Evolutionary conservation across 2,113 vertebrate species (phyloP).

Genomic region (Eira barbara): DNA sequence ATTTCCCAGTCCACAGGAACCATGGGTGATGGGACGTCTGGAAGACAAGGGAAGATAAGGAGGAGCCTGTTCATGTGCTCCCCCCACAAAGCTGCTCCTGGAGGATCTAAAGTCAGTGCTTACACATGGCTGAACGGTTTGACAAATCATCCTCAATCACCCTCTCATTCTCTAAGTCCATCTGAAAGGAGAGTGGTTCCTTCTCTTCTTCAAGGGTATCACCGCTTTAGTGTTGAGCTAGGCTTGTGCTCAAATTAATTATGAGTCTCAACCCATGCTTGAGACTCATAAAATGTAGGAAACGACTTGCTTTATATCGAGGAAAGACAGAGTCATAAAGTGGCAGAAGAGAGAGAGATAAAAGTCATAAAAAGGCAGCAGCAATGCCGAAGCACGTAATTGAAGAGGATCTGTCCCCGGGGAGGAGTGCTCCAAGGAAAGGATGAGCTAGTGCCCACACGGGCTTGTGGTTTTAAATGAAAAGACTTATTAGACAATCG

Average conservation of each 20-base stretch:
- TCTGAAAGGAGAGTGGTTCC: background rate
- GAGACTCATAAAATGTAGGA: background rate
- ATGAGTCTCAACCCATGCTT: background rate
- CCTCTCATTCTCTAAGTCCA: background rate
- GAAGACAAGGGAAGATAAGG: accelerated
- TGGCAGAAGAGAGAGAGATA: background rate
- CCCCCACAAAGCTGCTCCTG: background rate
- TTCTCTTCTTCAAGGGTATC: background rate
- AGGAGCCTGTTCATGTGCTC: background rate
- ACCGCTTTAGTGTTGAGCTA: background rate
- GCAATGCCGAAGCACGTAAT: background rate
- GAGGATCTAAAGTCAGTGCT: background rate
- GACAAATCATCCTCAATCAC: background rate
- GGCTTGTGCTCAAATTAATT: background rate
- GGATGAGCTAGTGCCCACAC: background rate
- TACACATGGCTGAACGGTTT: accelerated
- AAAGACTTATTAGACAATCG: background rate
- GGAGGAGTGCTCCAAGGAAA: background rate
- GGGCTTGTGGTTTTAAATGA: background rate
- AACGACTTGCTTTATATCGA: background rate
- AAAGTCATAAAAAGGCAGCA: background rate
- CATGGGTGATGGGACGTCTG: accelerated
- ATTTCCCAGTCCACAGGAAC: background rate
- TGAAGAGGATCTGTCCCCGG: background rate
- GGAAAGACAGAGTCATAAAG: background rate